These are phyloP conservation scores for Caenorhabditis doughertyi DNA, from an alignment of 2,888 invertebrate genomes.

Conservation along the genomic window DNA sequence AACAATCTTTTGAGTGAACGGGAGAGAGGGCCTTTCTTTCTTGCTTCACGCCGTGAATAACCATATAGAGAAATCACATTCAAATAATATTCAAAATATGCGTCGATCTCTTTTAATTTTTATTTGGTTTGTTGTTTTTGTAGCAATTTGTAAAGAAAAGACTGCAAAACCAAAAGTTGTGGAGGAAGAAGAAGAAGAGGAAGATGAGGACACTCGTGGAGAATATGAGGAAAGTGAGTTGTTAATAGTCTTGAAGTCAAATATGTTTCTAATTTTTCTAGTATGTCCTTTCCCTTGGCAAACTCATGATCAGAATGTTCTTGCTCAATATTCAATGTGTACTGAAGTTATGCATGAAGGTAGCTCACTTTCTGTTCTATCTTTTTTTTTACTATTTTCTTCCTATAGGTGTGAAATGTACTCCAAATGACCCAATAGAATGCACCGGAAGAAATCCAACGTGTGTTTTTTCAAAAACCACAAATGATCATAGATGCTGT, in stretches of 20 bases:
- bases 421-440: conserved; percentile 77
- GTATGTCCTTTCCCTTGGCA: conserved; percentile 79
- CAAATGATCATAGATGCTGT: conserved; percentile 75
- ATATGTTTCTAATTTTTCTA: conserved; percentile 44
- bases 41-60: not conserved
- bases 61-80: conserved; percentile 36
- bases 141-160: conserved; percentile 44
- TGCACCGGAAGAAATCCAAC: conserved; percentile 77
- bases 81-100: conserved; percentile 43
- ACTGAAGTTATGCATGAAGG: conserved; percentile 73
- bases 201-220: conserved; percentile 20
- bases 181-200: conserved; percentile 56
- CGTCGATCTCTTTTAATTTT: conserved; percentile 37
- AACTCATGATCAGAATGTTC: conserved; percentile 77
- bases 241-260: not conserved
- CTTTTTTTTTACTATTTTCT: not conserved
- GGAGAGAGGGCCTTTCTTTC: not conserved
- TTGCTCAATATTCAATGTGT: conserved; percentile 75
- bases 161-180: conserved; percentile 32
- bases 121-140: conserved; percentile 40
- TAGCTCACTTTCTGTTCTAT: not conserved
- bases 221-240: conserved; percentile 71
- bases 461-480: conserved; percentile 72
- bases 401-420: conserved; percentile 70
- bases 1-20: no score